Base-by-base conservation (phyloP, 2,113 vertebrate genomes). In the Carettochelys insculpta region DNA sequence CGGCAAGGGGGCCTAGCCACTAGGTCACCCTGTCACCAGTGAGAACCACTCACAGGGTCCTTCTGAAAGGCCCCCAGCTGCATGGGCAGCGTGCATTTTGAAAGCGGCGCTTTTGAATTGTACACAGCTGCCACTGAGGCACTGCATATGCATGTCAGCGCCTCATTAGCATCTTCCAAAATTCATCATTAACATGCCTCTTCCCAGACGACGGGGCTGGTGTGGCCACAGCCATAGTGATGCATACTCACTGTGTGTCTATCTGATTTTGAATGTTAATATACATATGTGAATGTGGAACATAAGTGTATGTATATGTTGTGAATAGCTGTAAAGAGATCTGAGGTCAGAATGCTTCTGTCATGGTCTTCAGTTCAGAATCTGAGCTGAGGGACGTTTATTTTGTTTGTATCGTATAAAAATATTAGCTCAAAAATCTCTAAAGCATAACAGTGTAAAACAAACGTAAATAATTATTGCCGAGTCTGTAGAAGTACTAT, bases 241-340 rank as follows among this genome's bases (percentile, higher is more conserved):
- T 96, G 85, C 91, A 65, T 95, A 87, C 95, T 91, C 86, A 87
- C 94, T 79, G 75, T 89, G 61, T 92, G n/a, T 85, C 43, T 89
- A 52, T 92, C 85, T 83, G 93, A 92, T 94, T 86, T 81, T 45
- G 91, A 83, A 80, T 87, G 71, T 51, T 65, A 90, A 38, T 82
- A 54, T 92, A 43, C 56, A 16, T 56, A 4, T 54, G n/a, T 58
- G 43, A 8, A 27, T 77, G 24, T 61, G 75, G 34, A 58, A 34
- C 58, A 52, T 17, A 38, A 17, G 38, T 65, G 10, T 34, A 5
- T 24, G 25, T 27, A 31, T 16, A 54, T 91, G 34, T 86, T 77
- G 58, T 88, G 85, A 93, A 68, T 88, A 94, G 89, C 24, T 61
- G 47, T 65, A 91, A 58, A 82, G 75, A 84, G 47, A 94, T 78